Evolutionary conservation across 37 sponge, comb jelly and placozoan species (phyloP), one percentile per base, ranked within the genome.

Genomic region (Mnemiopsis leidyi): DNA sequence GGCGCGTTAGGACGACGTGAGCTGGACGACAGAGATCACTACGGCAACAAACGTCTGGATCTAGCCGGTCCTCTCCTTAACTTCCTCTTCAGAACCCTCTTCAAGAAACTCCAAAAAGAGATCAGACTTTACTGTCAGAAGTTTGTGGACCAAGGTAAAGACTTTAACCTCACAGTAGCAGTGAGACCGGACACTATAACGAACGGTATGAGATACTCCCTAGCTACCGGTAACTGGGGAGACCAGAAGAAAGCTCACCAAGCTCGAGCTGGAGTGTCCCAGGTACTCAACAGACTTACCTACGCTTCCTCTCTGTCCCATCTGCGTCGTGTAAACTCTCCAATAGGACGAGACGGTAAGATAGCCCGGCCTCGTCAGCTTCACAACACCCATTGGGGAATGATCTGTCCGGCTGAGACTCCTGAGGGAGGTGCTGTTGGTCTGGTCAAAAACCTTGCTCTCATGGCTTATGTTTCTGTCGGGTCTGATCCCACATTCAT

Each of bases 341-440:
- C 99, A 23, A 99, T 99, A 77, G 99, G 99, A 0, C 93, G 99
- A 0, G 99, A 99, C 69, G 99, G 99, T 32, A 99, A 99, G 93
- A 93, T 99, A 93, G 99, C 99, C 35, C 68, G 96, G 7, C 99
- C 99, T 68, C 93, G 99, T 23, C 99, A 99, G 94, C 95, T 99
- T 36, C 99, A 99, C 95, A 99, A 99, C 94, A 96, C 96, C 38
- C 98, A 96, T 95, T 99, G 99, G 99, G 99, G 99, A 26, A 99
- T 99, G 99, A 99, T 99, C 48, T 99, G 99, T 88, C 99, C 99
- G 3, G 99, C 99, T 13, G 99, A 99, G 88, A 99, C 99, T 1
- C 99, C 99, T 18, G 99, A 99, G 98, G 99, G 99, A 7, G 96
- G 95, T 93, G 99, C 99, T n/a, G 99, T 99, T 1, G 99, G 99